Percentiles rank a stretch among this genome's conserved stretches.
Conservation (phyloP, 2,888 invertebrate species). For the Caenorhabditis drosophilae region DNA sequence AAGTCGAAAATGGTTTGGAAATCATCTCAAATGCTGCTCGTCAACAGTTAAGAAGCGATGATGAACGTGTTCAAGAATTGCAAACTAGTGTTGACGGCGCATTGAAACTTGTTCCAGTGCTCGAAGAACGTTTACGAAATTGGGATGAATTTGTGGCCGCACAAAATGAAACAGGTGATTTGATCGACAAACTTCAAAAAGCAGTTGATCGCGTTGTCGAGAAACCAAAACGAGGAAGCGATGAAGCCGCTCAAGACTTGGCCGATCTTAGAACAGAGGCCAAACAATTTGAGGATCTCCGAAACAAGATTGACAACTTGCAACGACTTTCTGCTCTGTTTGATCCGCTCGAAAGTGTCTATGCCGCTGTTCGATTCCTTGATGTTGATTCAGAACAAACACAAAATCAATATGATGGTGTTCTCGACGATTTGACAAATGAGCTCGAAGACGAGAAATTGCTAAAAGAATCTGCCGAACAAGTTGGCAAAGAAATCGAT, state of each 20-base stretch:
- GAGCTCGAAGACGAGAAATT: slow-evolving; percentile 48
- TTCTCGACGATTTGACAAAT: slow-evolving; percentile 35
- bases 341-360: slow-evolving; percentile 53
- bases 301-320: slow-evolving; percentile 25
- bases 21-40: background rate
- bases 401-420: slow-evolving; percentile 49
- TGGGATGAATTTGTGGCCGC: slow-evolving; percentile 47
- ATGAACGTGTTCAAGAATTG: slow-evolving; percentile 10
- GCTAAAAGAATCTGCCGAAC: slow-evolving; percentile 43
- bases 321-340: slow-evolving; percentile 46
- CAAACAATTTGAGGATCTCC: slow-evolving; percentile 16
- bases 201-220: slow-evolving; percentile 22
- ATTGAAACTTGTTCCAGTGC: slow-evolving; percentile 21
- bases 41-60: too few species aligned
- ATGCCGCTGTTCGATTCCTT: slow-evolving; percentile 59
- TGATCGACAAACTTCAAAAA: slow-evolving; percentile 34
- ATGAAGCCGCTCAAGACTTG: slow-evolving; percentile 25
- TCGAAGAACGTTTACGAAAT: slow-evolving; percentile 26
- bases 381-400: slow-evolving; percentile 58
- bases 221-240: slow-evolving; percentile 16
- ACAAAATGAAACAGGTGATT: slow-evolving; percentile 36
- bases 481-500: slow-evolving; percentile 42
- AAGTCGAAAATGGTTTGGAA: slow-evolving; percentile 15
- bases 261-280: slow-evolving; percentile 8
- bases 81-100: slow-evolving; percentile 18